Base-by-base conservation (phyloP, 2,888 invertebrate species). In the Oscheius sp. region DNA sequence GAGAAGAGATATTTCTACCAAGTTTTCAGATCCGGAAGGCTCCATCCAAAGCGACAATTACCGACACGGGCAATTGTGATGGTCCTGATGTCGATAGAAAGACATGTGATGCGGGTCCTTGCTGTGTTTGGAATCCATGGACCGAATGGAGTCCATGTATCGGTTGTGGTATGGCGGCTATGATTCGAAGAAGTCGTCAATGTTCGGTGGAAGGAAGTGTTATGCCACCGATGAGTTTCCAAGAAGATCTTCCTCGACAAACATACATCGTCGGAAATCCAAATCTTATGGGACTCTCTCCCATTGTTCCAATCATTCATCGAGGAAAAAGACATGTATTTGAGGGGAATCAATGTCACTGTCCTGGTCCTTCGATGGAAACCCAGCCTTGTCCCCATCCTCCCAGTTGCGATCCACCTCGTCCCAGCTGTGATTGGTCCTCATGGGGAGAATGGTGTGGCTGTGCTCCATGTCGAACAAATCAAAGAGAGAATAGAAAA, bases 401-500 rank as follows among this genome's bases (percentile, higher is more conserved):
- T 0, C 50, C 67, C 6, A 41, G 63, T 5, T 74, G 74, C 49
- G 73, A 72, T n/a, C 70, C 59, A 4, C 44, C 64, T 59, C 17
- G 30, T n/a, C 45, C 67, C 12, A 62, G n/a, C 44, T 80, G 80
- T 61, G 69, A 75, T 67, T 80, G 80, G 80, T 73, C 71, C 1
- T 59, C 67, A 8, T 80, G 80, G 80, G 75, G 77, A 28, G 73
- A 75, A 32, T 80, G 80, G 80, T 80, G 80, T 67, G 80, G 80
- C n/a, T 80, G 80, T 68, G 57, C 68, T 51, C 70, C 61, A 14
- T 80, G 80, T 57, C 57, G 78, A 56, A 57, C 67, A 0, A 78
- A 78, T n/a, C n/a, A n/a, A n/a, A 69, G 72, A 56, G 78, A 80
- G 68, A 66, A 67, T 4, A 62, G 80, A 2, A 61, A 73, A 12